Conservation (phyloP, 2,113 vertebrate genomes). For the Poicephalus gulielmi region DNA sequence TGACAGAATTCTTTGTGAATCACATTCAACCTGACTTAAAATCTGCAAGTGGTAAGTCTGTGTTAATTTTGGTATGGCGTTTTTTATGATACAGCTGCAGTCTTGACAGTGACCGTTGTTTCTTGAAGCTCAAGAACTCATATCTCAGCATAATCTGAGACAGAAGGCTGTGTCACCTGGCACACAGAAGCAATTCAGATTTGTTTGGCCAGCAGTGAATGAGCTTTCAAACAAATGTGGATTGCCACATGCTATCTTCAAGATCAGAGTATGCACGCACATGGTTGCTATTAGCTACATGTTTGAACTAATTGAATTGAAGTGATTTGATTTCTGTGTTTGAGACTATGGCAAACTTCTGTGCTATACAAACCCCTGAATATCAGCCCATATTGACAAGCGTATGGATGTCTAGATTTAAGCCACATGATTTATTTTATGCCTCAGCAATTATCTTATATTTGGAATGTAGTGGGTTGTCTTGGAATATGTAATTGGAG, state of each 20-base stretch:
- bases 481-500: background rate
- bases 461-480: background rate
- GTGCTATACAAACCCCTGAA: background rate
- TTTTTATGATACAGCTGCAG: background rate
- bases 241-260: background rate
- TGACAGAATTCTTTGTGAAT: conserved; percentile 96
- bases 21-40: conserved; percentile 95
- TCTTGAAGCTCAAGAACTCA: background rate
- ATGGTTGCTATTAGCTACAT: background rate
- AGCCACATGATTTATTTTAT: background rate
- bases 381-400: background rate
- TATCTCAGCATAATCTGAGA: background rate
- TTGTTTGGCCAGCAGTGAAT: background rate
- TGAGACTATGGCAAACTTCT: background rate
- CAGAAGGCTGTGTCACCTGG: background rate
- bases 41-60: conserved; percentile 85
- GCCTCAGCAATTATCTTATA: background rate
- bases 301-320: background rate
- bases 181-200: background rate
- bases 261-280: background rate
- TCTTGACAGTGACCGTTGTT: background rate
- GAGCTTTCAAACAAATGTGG: background rate
- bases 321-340: background rate
- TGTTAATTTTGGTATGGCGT: background rate
- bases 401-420: background rate